Conservation (phyloP, 1,140 invertebrate genomes). For the Bombus haemorrhoidalis region DNA sequence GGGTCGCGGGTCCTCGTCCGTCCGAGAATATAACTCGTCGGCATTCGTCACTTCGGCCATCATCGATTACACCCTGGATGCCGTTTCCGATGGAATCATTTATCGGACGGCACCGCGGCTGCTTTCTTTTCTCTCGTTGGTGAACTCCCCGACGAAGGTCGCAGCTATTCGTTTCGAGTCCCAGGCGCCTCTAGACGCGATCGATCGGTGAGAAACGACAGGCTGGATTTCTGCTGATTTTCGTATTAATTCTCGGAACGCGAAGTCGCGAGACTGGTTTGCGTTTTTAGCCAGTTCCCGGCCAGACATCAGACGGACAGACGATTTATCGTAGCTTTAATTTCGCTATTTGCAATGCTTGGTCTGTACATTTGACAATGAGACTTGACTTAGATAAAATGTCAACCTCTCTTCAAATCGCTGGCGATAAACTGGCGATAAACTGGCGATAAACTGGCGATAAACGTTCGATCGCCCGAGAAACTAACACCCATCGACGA, state of each 20-base stretch:
- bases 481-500: too few species aligned
- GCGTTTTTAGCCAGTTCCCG: neutral
- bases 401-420: too few species aligned
- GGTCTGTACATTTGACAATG: too few species aligned
- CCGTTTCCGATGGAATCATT: constrained; percentile 1
- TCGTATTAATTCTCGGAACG: neutral
- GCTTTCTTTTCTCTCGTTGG: neutral
- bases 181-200: neutral
- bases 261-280: neutral
- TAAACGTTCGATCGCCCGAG: too few species aligned
- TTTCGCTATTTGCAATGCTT: too few species aligned
- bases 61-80: neutral
- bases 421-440: too few species aligned
- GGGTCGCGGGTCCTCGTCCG: neutral
- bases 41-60: constrained; percentile 22
- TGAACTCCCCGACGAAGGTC: neutral
- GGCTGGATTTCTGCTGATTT: neutral
- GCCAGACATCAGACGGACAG: fast-evolving
- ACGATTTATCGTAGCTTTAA: too few species aligned
- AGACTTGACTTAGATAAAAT: too few species aligned
- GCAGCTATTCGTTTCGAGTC: neutral
- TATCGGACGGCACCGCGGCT: neutral
- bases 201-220: neutral
- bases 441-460: too few species aligned
- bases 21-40: neutral